Base-by-base conservation (phyloP, 1,140 invertebrate species). In the Anadara kagoshimensis region DNA sequence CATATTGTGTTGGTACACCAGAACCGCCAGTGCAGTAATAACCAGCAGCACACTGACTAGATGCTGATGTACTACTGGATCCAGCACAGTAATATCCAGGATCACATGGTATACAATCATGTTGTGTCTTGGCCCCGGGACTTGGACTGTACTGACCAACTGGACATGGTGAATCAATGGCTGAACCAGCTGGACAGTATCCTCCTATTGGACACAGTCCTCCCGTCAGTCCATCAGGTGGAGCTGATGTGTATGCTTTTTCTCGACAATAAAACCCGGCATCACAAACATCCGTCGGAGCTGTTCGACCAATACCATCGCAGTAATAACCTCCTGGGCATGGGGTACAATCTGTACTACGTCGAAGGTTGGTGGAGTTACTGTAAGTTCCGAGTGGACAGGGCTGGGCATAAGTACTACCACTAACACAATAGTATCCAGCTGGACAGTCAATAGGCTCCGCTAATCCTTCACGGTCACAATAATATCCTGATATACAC, bases 291-390 rank as follows among this genome's bases (percentile, higher is more conserved):
- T 83, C 86, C 57, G 84, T 83, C 4, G 86, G 86, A 53, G 68
- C 76, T n/a, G 83, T 87, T 8, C 81, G 62, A 12, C 84, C 87
- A 22, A 88, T 87, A 18, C 87, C 87, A 78, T 87, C 87, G 79
- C 87, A 88, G 69, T 87, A 88, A 29, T 86, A 80, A 20, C 87
- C 87, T 49, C 84, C 86, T 41, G 87, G 87, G 53, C 87, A 88
- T 5, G 86, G 85, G 3, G 85, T 84, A 71, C 87, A 88, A 69
- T 88, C 87, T 11, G 84, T 85, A 51, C 78, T 80, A 56, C 82
- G 68, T 57, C 85, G 73, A 0, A 87, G 69, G 11, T 78, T 78
- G 12, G 85, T 87, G n/a, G 83, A 86, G 73, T 88, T 87, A 64
- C 85, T 81, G 79, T 87, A 88, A 18, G 85, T 84, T 20, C 87